phyloP scores from a whole-genome alignment of 2,113 vertebrate genomes.

The Alethe diademata region DNA sequence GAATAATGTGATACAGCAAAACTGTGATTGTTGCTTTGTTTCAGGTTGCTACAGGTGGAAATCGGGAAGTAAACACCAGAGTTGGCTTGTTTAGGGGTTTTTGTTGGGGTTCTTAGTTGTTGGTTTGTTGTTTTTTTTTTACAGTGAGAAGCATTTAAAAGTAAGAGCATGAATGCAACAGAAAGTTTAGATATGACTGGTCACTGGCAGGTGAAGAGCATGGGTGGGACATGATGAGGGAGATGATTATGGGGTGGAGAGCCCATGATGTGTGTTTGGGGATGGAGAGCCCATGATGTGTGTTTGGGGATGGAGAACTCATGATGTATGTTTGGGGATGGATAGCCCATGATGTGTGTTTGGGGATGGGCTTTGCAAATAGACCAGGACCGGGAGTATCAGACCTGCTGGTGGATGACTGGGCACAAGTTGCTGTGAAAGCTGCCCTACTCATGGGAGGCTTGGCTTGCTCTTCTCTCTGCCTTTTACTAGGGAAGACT shows the following conservation, averaged over 20 bases:
- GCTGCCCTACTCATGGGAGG: background rate
- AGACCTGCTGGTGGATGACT: background rate
- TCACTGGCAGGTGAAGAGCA: background rate
- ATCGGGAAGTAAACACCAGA: background rate
- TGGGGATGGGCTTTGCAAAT: background rate
- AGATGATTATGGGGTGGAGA: background rate
- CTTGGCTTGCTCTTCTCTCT: background rate
- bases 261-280: background rate
- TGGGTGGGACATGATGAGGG: background rate
- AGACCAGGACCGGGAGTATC: background rate
- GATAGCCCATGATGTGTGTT: background rate
- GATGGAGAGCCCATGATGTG: background rate
- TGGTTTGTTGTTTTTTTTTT: background rate
- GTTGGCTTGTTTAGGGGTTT: background rate
- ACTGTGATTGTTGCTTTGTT: constrained; percentile 26
- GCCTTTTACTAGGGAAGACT: background rate
- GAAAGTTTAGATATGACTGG: background rate
- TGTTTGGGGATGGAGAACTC: background rate
- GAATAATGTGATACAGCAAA: background rate
- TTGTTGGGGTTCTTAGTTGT: background rate
- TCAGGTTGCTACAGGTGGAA: constrained; percentile 27
- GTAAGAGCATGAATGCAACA: background rate
- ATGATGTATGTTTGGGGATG: background rate
- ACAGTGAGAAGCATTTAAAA: background rate
- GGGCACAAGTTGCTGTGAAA: background rate